Percentiles rank a stretch among this genome's conserved stretches.
Evolutionary conservation across 1,140 invertebrate genomes (phyloP).

Genomic region (Drosophila busckii): DNA sequence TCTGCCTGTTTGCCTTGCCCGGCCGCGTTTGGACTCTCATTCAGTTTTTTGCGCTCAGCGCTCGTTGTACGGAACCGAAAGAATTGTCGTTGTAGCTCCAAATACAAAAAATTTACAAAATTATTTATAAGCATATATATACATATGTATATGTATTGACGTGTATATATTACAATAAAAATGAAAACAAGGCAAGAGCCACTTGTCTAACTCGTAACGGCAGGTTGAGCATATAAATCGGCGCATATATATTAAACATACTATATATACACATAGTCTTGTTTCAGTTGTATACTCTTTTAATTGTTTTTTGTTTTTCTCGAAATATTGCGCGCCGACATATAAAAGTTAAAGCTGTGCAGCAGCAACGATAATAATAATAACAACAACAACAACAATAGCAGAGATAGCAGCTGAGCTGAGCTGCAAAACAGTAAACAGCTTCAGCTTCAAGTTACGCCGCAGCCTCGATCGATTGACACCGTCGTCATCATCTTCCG

Average conservation of each 20-base stretch:
- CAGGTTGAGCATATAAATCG: conserved; percentile 24
- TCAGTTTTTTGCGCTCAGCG: conserved; percentile 76
- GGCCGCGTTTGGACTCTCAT: conserved; percentile 70
- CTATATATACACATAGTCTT: conserved; percentile 2
- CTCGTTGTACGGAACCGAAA: conserved; percentile 74
- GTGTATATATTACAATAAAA: conserved; percentile 3
- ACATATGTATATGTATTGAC: conserved; percentile 7
- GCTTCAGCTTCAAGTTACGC: conserved; percentile 16
- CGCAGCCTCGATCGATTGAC: conserved; percentile 5
- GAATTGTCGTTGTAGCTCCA: conserved; percentile 55
- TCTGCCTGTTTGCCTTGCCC: conserved; percentile 71
- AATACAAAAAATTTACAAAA: conserved; percentile 16
- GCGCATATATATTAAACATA: conserved; percentile 2
- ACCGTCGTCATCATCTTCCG: conserved; percentile 16
- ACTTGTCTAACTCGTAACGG: conserved; percentile 27
- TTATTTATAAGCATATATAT: conserved; percentile 3
- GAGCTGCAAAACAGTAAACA: conserved; percentile 61
- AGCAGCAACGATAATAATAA: conserved; percentile 14
- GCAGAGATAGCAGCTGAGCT: conserved; percentile 43
- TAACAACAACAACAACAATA: conserved; percentile 13
- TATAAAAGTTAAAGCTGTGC: conserved; percentile 36
- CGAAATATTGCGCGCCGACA: conserved; percentile 44
- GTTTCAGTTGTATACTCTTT: conserved; percentile 15
- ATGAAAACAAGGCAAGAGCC: conserved; percentile 3
- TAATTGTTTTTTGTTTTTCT: conserved; percentile 21